Evolutionary conservation across 1,140 invertebrate species (phyloP).

Genomic region (Pseudomyrmex flavicornis): DNA sequence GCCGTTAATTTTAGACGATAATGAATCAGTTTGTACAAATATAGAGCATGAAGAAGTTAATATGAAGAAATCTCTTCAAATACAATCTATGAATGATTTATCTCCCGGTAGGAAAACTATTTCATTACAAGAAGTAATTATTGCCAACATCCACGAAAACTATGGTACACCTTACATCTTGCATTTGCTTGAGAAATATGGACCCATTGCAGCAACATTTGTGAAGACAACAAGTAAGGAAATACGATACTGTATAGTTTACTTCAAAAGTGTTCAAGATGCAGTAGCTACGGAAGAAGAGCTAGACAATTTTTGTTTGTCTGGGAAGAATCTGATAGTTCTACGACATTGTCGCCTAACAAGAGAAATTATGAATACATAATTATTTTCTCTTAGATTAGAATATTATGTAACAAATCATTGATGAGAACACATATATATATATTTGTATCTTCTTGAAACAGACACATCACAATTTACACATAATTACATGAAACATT

Average conservation of each 20-base stretch:
- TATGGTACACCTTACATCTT: constrained; percentile 73
- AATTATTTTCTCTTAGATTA: neutral
- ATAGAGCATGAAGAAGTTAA: neutral
- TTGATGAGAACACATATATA: neutral
- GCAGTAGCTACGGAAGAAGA: constrained; percentile 63
- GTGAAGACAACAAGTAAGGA: constrained; percentile 53
- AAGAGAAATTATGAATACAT: constrained; percentile 5
- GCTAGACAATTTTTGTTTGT: constrained; percentile 73
- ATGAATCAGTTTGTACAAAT: neutral
- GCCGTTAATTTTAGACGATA: neutral
- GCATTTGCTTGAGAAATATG: constrained; percentile 76
- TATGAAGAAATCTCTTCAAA: neutral
- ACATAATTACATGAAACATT: neutral
- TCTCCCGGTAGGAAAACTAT: neutral
- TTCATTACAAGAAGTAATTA: constrained; percentile 74
- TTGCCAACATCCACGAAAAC: constrained; percentile 76
- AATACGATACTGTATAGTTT: constrained; percentile 78
- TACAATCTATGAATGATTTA: neutral
- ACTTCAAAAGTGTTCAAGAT: constrained; percentile 72
- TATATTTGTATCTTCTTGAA: too few relatives aligned
- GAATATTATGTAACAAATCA: too few relatives aligned
- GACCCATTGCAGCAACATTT: constrained; percentile 74
- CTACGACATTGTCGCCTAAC: constrained; percentile 55
- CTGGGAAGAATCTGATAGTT: constrained; percentile 70
- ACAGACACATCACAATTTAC: too few relatives aligned